phyloP scores from a whole-genome alignment of 2,797 vertebrate species.

The Pelodytes ibericus region DNA sequence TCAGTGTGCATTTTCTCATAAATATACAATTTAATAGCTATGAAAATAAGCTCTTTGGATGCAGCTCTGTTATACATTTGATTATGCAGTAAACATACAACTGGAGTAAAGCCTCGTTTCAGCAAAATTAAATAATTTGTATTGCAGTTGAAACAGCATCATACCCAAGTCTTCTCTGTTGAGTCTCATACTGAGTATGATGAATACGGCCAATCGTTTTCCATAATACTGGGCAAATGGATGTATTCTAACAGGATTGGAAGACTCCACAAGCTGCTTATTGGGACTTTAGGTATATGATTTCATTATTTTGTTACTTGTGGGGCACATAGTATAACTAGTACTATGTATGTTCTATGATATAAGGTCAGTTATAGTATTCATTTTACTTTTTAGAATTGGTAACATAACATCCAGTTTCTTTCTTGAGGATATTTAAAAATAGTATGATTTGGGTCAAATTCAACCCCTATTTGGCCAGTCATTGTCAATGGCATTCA shows the following conservation, averaged over 20 bases:
- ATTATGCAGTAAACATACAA: not conserved
- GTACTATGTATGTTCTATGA: no score
- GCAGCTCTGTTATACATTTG: not conserved
- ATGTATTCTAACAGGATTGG: not conserved
- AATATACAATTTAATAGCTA: not conserved
- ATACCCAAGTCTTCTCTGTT: not conserved
- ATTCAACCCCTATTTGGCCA: no score
- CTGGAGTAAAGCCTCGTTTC: not conserved
- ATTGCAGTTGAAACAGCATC: not conserved
- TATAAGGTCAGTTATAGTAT: no score
- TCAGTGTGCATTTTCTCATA: not conserved
- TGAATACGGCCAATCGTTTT: not conserved
- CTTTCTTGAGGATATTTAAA: no score
- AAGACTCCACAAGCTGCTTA: no score
- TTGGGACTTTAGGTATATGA: no score
- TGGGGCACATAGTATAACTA: no score
- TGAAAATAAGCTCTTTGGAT: not conserved
- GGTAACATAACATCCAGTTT: no score
- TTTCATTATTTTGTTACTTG: no score
- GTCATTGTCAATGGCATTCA: no score
- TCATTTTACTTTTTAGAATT: no score
- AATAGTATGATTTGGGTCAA: no score
- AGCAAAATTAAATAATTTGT: not conserved
- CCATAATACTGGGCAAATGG: not conserved
- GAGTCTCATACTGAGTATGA: not conserved